phyloP scores from a whole-genome alignment of 2,797 vertebrate genomes.

The Synaphobranchus kaupii region DNA sequence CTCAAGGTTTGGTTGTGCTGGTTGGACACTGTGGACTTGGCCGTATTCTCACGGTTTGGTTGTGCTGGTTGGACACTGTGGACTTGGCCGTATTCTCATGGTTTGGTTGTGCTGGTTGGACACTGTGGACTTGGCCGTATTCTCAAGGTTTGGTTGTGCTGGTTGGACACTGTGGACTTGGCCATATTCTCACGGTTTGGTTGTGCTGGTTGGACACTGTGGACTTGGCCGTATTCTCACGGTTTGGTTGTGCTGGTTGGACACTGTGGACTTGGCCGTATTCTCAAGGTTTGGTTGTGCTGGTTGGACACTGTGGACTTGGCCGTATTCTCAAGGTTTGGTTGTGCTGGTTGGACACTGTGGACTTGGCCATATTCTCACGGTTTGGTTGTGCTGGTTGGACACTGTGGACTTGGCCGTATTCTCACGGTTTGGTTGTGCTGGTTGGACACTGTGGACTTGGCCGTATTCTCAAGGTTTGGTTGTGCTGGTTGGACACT shows the following conservation, averaged over 20 bases:
- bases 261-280: neutral
- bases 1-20: too few relatives aligned
- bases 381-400: too few relatives aligned
- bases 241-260: too few relatives aligned
- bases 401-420: neutral
- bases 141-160: too few relatives aligned
- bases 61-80: neutral
- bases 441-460: neutral
- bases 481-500: neutral
- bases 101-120: neutral
- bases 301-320: neutral
- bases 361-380: neutral
- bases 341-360: neutral
- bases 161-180: neutral
- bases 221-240: neutral
- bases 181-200: neutral
- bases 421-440: neutral
- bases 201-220: neutral
- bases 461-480: neutral
- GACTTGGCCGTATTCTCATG: neutral
- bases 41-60: neutral
- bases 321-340: neutral
- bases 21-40: neutral
- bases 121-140: neutral
- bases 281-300: too few relatives aligned